These are phyloP conservation scores for Eupelmus urozonus DNA, from an alignment of 2,888 invertebrate species.

Conservation along the genomic window DNA sequence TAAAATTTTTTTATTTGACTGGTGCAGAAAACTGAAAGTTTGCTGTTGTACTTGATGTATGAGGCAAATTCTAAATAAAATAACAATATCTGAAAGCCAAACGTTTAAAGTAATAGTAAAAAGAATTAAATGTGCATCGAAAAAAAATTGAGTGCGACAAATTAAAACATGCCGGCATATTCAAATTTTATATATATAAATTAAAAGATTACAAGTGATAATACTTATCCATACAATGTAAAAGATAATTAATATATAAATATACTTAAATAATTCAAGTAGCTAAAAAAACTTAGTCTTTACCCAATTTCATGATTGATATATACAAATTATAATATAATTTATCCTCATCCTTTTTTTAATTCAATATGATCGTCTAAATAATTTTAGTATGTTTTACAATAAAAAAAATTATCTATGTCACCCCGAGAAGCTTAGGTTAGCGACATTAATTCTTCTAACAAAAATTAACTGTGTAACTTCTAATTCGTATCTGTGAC, in stretches of 20 bases:
- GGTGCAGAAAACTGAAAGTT: not conserved
- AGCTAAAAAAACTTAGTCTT: slow-evolving; percentile 54
- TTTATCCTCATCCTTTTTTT: slow-evolving; percentile 50
- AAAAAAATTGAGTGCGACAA: slow-evolving; percentile 49
- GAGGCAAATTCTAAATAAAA: not conserved
- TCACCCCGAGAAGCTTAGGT: slow-evolving; percentile 24
- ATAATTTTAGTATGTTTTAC: slow-evolving; percentile 45
- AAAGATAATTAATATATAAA: slow-evolving; percentile 55
- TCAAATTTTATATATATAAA: slow-evolving; percentile 69
- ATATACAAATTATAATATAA: slow-evolving; percentile 59
- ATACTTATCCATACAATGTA: slow-evolving; percentile 56
- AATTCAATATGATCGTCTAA: slow-evolving; percentile 38
- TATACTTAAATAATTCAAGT: slow-evolving; percentile 57
- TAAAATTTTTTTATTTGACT: slow-evolving; percentile 14
- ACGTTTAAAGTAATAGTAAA: slow-evolving; percentile 1
- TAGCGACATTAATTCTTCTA: slow-evolving; percentile 48
- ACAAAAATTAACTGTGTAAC: slow-evolving; percentile 49
- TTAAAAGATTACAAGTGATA: slow-evolving; percentile 68
- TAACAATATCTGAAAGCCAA: slow-evolving; percentile 5
- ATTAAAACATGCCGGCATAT: slow-evolving; percentile 64
- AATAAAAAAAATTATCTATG: slow-evolving; percentile 54
- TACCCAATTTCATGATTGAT: slow-evolving; percentile 51
- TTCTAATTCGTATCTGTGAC: slow-evolving; percentile 47
- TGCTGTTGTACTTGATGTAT: not conserved
- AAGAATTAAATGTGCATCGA: slow-evolving; percentile 32